Evolutionary conservation across 2,888 invertebrate species (phyloP), one percentile per base, ranked within the genome.

Genomic region (Perithous albicinctus): DNA sequence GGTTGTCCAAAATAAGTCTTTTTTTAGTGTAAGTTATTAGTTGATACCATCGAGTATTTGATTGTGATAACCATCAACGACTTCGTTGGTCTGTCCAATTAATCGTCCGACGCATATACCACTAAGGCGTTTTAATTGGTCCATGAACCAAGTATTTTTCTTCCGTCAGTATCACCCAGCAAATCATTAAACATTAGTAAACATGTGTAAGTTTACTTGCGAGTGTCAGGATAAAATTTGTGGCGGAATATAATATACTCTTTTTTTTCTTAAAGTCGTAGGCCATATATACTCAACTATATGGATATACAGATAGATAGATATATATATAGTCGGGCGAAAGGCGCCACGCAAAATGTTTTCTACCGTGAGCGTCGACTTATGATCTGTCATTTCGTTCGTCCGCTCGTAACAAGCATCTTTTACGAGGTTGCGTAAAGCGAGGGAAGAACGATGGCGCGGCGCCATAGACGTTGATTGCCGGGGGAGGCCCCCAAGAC

Each of bases 381-480:
- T 90, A 90, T 87, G 87, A 90, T 88, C 87, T 86, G 88, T 89
- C 86, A 87, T 89, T 89, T 88, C 87, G 87, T 87, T 86, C 85
- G 86, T 81, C 83, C 85, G 85, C 89, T 89, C 88, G 87, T 90
- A 90, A 89, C 89, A 87, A 87, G 89, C 86, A 88, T 89, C 90
- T 89, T 90, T 90, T 90, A 90, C 87, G 89, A 89, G 86, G 82
- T 83, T 87, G 85, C 87, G 87, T 87, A 87, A 89, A 89, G 85
- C 84, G 82, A 56, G 72, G 79, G 85, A 86, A 86, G 88, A 89
- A 88, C 85, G 88, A 88, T 90, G 87, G 87, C 88, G 86, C 88
- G 88, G 85, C 86, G 89, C 88, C 88, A 87, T 88, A 85, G 90
- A 89, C 87, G 88, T 89, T 90, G 90, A 90, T 90, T 90, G 90